A percentile compares a stretch with the other conserved stretches of the same genome.
Evolutionary conservation across 1,140 invertebrate species (phyloP).

Genomic region (Scaptodrosophila lebanonensis): DNA sequence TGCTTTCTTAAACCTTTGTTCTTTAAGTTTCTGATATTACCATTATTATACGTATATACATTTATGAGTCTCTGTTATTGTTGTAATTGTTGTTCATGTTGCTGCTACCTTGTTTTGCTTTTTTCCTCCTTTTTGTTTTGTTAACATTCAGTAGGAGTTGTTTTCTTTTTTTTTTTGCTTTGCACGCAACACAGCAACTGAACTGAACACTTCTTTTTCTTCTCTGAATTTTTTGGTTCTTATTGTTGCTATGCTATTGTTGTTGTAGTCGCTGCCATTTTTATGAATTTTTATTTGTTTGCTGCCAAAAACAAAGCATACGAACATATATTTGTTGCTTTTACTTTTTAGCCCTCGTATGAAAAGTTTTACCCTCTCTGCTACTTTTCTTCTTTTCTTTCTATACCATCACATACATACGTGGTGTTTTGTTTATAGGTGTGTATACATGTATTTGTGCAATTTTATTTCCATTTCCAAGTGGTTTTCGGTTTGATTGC

Average conservation of each 20-base stretch:
- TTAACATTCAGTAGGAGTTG: conserved; percentile 28
- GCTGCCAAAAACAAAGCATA: too few species aligned
- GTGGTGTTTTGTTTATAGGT: conserved; percentile 1
- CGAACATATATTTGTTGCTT: too few species aligned
- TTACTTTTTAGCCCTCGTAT: too few species aligned
- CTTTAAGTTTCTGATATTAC: conserved; percentile 2
- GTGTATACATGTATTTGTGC: conserved; percentile 3
- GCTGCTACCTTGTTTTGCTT: neutral
- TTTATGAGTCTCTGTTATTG: conserved; percentile 26
- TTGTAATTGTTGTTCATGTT: conserved; percentile 1
- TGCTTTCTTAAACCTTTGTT: conserved; percentile 30
- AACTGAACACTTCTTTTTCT: too few species aligned
- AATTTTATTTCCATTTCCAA: conserved; percentile 22
- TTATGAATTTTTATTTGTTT: too few species aligned
- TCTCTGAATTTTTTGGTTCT: too few species aligned
- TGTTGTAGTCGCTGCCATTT: too few species aligned
- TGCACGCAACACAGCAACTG: too few species aligned
- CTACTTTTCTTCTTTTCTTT: too few species aligned
- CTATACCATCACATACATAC: too few species aligned
- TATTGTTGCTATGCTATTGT: too few species aligned
- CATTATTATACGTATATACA: conserved; percentile 1
- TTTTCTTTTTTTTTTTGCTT: conserved; percentile 31
- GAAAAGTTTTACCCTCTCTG: too few species aligned
- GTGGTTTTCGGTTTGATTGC: conserved; percentile 23
- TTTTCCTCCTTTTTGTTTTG: conserved; percentile 13